Conservation (phyloP, 2,113 vertebrate species). For the Falco punctatus region DNA sequence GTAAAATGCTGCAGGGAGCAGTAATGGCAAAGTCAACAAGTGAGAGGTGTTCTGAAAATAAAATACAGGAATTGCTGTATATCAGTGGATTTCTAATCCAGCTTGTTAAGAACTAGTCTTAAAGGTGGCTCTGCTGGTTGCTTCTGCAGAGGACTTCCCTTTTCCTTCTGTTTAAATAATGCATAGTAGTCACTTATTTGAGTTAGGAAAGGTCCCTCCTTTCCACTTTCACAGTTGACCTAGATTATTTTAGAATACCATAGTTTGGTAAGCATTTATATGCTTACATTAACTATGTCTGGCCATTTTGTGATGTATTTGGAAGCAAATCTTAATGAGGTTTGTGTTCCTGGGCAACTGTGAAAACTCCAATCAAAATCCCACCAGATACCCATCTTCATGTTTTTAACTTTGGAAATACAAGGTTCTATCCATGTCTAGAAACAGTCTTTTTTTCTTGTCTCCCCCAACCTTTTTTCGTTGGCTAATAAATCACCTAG, state of each 20-base stretch:
- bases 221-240: neutral
- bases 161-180: neutral
- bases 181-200: neutral
- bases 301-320: neutral
- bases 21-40: neutral
- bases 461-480: neutral
- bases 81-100: neutral
- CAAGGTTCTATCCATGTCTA: neutral
- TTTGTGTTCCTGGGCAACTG: neutral
- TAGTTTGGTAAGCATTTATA: neutral
- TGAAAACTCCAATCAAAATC: fast-evolving
- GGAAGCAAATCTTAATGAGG: neutral
- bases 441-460: neutral
- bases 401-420: neutral
- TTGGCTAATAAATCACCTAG: neutral
- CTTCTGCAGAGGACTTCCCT: neutral
- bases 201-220: neutral
- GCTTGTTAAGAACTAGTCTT: neutral
- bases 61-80: neutral
- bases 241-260: neutral
- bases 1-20: neutral
- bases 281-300: neutral
- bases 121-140: neutral
- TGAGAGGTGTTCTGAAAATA: neutral
- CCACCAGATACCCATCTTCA: neutral